phyloP scores from a whole-genome alignment of 2,888 invertebrate genomes.

The Zygaena filipendulae region DNA sequence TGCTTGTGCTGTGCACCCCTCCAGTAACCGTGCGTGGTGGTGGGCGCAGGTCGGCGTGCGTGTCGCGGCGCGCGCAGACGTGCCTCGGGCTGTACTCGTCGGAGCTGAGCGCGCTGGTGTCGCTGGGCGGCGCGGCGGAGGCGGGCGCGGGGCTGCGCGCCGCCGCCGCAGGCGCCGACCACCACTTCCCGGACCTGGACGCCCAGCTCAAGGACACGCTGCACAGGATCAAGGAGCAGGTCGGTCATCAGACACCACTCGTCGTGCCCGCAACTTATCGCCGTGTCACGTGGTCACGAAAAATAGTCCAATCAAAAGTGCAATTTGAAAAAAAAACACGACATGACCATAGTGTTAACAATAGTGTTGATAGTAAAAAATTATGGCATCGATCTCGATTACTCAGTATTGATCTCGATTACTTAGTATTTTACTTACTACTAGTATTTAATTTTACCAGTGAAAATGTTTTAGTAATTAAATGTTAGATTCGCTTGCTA shows the following conservation, averaged over 20 bases:
- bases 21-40: background rate
- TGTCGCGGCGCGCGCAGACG: slow-evolving; percentile 89
- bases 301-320: too few species aligned
- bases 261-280: slow-evolving; percentile 3
- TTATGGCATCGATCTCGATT: too few species aligned
- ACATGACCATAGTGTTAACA: too few species aligned
- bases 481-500: too few species aligned
- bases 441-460: too few species aligned
- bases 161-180: slow-evolving; percentile 75
- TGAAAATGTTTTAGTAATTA: too few species aligned
- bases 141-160: slow-evolving; percentile 43
- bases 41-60: slow-evolving; percentile 21
- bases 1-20: too few species aligned
- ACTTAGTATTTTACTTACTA: too few species aligned
- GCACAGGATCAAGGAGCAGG: slow-evolving; percentile 66
- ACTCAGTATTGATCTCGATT: too few species aligned
- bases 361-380: too few species aligned
- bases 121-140: slow-evolving; percentile 74
- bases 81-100: slow-evolving; percentile 93
- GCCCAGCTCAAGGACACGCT: slow-evolving; percentile 83
- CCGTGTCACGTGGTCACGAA: too few species aligned
- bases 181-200: slow-evolving; percentile 91
- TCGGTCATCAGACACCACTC: slow-evolving; percentile 47
- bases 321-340: too few species aligned
- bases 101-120: slow-evolving; percentile 88